Percentiles rank a stretch among this genome's conserved stretches.
phyloP scores from a whole-genome alignment of 2,888 invertebrate species.

The Rosalia funebris region DNA sequence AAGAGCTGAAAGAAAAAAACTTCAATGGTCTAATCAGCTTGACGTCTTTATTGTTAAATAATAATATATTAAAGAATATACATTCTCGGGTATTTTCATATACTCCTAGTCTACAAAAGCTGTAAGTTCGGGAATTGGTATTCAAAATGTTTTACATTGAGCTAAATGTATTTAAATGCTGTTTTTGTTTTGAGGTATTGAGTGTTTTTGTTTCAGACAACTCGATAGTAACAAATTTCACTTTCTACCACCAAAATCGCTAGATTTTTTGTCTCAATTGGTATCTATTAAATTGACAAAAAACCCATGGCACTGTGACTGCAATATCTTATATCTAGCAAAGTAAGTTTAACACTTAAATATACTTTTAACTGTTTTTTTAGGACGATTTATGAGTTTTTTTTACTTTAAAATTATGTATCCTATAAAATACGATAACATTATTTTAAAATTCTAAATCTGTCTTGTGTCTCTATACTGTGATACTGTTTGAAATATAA shows the following conservation, averaged over 20 bases:
- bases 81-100: conserved; percentile 72
- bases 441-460: background rate
- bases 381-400: too few relatives aligned
- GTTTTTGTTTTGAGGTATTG: background rate
- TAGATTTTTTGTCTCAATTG: conserved; percentile 73
- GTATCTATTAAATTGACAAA: conserved; percentile 76
- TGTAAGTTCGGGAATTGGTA: conserved; percentile 68
- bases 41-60: conserved; percentile 74
- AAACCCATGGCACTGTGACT: conserved; percentile 86
- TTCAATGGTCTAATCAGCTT: conserved; percentile 74
- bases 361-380: conserved; percentile 12
- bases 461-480: background rate
- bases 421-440: too few relatives aligned
- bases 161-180: background rate
- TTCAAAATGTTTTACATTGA: background rate
- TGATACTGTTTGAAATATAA: background rate
- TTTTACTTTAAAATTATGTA: too few relatives aligned
- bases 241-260: conserved; percentile 72
- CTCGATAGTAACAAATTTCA: conserved; percentile 80
- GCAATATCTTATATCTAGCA: conserved; percentile 77
- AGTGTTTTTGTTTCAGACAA: conserved; percentile 71
- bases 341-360: conserved; percentile 68
- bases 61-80: conserved; percentile 74
- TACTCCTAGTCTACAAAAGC: conserved; percentile 73
- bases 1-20: conserved; percentile 69